These are phyloP conservation scores for Paedocypris micromegethes DNA, from an alignment of 2,797 vertebrate species.

Conservation along the genomic window DNA sequence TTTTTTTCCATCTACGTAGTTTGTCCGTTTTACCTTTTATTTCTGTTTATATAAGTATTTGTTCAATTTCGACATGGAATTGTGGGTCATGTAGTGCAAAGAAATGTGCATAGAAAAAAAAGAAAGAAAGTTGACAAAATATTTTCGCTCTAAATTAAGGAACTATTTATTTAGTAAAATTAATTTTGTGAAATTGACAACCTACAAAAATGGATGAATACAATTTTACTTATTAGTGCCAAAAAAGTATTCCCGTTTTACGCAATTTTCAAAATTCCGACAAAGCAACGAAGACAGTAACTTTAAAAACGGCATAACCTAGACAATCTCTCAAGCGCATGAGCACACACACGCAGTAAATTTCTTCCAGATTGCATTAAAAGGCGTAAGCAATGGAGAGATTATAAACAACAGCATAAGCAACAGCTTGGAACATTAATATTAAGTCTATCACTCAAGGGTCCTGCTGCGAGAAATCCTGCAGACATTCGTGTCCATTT, in stretches of 20 bases:
- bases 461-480: constrained; percentile 33
- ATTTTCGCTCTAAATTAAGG: too few species aligned
- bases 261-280: background rate
- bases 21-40: too few species aligned
- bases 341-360: background rate
- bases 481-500: constrained; percentile 50
- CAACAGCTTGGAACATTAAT: constrained; percentile 7
- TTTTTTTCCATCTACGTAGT: too few species aligned
- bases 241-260: background rate
- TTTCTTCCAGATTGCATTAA: background rate
- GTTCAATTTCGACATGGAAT: too few species aligned
- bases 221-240: too few species aligned
- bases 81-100: too few species aligned
- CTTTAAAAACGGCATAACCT: background rate
- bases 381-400: background rate
- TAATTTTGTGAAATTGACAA: too few species aligned
- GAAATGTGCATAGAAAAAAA: too few species aligned
- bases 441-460: constrained; percentile 23
- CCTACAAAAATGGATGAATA: too few species aligned
- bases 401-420: constrained; percentile 12
- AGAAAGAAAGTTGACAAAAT: too few species aligned
- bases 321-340: background rate
- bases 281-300: background rate
- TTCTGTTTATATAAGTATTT: too few species aligned
- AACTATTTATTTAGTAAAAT: too few species aligned